Base-by-base conservation (phyloP, 2,888 invertebrate species). In the Lissonota sp. region DNA sequence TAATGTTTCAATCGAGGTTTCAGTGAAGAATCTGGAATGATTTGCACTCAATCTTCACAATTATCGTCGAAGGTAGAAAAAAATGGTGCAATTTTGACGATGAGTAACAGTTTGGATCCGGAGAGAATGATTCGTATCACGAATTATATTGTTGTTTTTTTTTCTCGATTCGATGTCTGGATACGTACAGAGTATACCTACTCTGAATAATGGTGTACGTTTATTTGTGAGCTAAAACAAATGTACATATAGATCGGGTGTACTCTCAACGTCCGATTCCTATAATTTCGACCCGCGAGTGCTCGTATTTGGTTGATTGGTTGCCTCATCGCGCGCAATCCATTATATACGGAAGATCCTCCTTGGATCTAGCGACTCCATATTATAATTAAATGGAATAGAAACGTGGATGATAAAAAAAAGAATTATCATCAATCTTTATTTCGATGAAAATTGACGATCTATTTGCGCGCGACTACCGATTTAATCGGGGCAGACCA, bases 401-500 rank as follows among this genome's bases (percentile, higher is more conserved):
- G 26, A 26, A 26, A 2, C 26, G 26, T 26, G 26, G 26, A 26
- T 26, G 26, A 26, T 26, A 26, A 26, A 26, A 26, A 26, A 26
- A 26, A 26, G 1, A 26, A 26, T 26, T 26, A 26, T 26, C 26
- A 26, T 26, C 26, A 26, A 3, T 26, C 26, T 26, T 26, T 26
- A 26, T 3, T 26, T 26, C 26, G 26, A 26, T 26, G 26, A 26
- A 26, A 26, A 26, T 26, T 26, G 26, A 26, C 64, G 67, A 80
- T 77, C 73, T 73, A 80, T 69, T 63, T 16, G 12, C 62, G 42
- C 53, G 12, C 14, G 63, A 51, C 14, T 57, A 8, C 26, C 76
- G 76, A 73, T 80, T 72, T 73, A 73, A 80, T 80, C 80, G 76
- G 26, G 26, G 63, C 76, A 80, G 44, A 64, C 42, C 49, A 49